These are phyloP conservation scores for Lutjanus erythropterus DNA, from an alignment of 2,113 vertebrate genomes.

Conservation along the genomic window DNA sequence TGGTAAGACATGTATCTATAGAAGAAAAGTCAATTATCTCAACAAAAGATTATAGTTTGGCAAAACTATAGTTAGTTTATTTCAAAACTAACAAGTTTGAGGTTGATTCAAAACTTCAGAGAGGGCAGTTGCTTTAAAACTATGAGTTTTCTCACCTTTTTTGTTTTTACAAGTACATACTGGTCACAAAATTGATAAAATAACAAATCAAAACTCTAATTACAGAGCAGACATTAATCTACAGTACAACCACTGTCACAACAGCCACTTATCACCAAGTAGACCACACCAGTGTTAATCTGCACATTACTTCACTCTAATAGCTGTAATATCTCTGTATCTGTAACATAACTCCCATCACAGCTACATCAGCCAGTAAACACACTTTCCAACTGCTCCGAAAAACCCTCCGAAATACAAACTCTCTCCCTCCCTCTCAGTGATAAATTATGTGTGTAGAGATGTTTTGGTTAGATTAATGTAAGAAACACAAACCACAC, in stretches of 20 bases:
- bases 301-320: conserved; percentile 21
- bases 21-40: too few relatives aligned
- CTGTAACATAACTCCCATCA: conserved; percentile 22
- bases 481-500: conserved; percentile 66
- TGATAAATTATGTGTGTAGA: conserved; percentile 56
- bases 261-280: background rate
- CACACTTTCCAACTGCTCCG: background rate
- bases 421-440: conserved; percentile 3
- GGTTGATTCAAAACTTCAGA: too few relatives aligned
- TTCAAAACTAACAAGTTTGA: too few relatives aligned
- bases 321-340: conserved; percentile 16
- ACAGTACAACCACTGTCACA: background rate
- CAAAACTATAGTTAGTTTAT: too few relatives aligned
- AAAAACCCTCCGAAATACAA: background rate
- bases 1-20: too few relatives aligned
- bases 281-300: conserved; percentile 8
- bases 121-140: too few relatives aligned
- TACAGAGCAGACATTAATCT: background rate
- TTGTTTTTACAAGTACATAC: background rate
- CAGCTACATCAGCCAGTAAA: conserved; percentile 10
- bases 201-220: background rate
- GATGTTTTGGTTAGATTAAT: conserved; percentile 72
- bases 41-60: too few relatives aligned
- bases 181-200: background rate
- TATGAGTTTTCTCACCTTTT: too few relatives aligned